Conservation (phyloP, 2,113 vertebrate species). For the Melanerpes aurifrons region DNA sequence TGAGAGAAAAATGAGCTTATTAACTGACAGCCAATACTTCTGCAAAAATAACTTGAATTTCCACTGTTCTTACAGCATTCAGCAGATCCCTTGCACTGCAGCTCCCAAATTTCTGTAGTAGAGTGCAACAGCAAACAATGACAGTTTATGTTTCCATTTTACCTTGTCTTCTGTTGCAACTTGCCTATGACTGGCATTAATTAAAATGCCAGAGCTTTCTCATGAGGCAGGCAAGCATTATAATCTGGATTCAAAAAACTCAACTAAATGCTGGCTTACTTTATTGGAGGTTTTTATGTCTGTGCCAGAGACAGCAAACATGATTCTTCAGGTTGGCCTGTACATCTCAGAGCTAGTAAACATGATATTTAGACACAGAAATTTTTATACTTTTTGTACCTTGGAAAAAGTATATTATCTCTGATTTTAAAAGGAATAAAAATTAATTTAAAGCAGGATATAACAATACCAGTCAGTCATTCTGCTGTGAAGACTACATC, state of each 20-base stretch:
- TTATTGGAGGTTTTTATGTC: background rate
- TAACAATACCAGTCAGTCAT: background rate
- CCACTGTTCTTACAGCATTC: background rate
- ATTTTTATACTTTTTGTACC: background rate
- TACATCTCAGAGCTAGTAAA: background rate
- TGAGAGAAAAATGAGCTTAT: slow-evolving; percentile 40
- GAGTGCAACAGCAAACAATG: background rate
- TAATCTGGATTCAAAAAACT: background rate
- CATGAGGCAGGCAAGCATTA: background rate
- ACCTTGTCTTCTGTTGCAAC: background rate
- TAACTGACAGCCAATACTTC: slow-evolving; percentile 19
- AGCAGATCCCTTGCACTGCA: background rate
- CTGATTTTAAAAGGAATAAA: background rate
- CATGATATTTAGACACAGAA: background rate
- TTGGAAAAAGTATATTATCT: background rate
- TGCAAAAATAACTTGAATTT: background rate
- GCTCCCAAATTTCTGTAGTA: background rate
- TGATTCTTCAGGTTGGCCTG: background rate
- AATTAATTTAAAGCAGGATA: background rate
- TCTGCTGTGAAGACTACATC: background rate
- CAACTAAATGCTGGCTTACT: background rate
- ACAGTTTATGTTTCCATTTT: background rate
- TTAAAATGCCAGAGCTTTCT: background rate
- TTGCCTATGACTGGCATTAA: background rate
- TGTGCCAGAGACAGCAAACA: background rate